Base-by-base conservation (phyloP, 23 tunicate species). In the Ascidia mentula region DNA sequence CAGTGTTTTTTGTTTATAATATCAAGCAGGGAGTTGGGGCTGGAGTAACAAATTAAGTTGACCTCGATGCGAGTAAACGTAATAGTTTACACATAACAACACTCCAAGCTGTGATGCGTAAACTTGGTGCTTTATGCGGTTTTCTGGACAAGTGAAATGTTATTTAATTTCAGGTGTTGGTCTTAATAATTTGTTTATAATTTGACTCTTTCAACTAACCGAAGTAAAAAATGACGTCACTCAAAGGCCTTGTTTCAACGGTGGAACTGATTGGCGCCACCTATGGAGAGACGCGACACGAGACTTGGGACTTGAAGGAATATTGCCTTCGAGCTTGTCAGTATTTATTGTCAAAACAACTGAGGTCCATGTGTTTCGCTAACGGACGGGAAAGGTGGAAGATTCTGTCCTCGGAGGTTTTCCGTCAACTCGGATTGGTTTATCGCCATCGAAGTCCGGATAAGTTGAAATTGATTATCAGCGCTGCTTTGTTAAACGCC, bases 401-500 rank as follows among this genome's bases (percentile, higher is more conserved):
- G 17, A 45, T 40, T n/a, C 18, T 36, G 34, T 69, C 86, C 18
- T 82, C 92, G 31, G 72, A 65, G 22, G 69, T 87, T 69, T 77
- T 87, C 28, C 81, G 73, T 38, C 31, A 87, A 76, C 72, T 81
- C 18, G 92, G 82, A 2, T 20, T 74, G 72, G 65, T 81, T 34
- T 87, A 81, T 74, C 75, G 69, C 33, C 15, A 65, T 34, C 40
- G 59, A 71, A 34, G 30, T 13, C 60, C 74, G 13, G 65, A 87
- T 28, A 87, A 87, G 70, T 0, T 87, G 4, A 33, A 72, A 76
- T 45, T 81, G 20, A 81, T 81, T 5, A 77, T 76, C 37, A 32
- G 87, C 36, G 75, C 86, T 24, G 92, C 86, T 20, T 84, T 87
- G 38, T 60, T 87, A 0, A 81, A 87, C 39, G 92, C 82, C 31